A percentile compares a stretch with the other conserved stretches of the same genome.
phyloP scores from a whole-genome alignment of 1,140 invertebrate species.

The Trypoxylus dichotomus region DNA sequence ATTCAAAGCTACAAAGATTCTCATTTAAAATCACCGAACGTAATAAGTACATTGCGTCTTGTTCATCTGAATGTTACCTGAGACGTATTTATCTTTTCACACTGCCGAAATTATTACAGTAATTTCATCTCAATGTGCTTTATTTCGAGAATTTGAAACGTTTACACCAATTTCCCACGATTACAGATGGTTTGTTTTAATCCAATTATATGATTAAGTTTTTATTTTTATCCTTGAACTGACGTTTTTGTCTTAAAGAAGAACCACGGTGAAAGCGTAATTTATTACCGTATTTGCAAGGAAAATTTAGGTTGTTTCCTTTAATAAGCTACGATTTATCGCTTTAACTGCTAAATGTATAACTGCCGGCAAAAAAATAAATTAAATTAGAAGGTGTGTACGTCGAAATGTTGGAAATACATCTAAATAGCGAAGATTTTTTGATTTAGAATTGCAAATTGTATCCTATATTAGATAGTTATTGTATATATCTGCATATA shows the following conservation, averaged over 20 bases:
- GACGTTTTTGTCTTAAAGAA: neutral
- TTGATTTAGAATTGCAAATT: no score
- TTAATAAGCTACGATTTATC: neutral
- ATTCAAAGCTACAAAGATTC: no score
- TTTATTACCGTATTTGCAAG: neutral
- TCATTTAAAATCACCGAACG: no score
- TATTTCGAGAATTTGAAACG: neutral
- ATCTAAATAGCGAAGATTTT: no score
- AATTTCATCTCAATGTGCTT: neutral
- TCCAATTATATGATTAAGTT: conserved; percentile 5
- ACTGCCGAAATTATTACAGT: neutral
- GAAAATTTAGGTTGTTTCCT: neutral
- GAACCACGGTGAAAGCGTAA: neutral
- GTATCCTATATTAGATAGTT: no score
- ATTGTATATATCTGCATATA: no score
- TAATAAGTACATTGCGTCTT: no score
- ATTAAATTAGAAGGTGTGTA: neutral
- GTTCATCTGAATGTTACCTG: neutral
- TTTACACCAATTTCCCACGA: neutral
- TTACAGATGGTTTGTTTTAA: neutral
- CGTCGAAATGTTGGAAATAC: neutral
- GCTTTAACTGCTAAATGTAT: neutral
- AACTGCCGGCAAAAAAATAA: neutral
- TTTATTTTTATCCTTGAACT: neutral
- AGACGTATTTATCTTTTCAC: neutral